Base-by-base conservation (phyloP, 2,113 vertebrate species). In the Oriolus oriolus region DNA sequence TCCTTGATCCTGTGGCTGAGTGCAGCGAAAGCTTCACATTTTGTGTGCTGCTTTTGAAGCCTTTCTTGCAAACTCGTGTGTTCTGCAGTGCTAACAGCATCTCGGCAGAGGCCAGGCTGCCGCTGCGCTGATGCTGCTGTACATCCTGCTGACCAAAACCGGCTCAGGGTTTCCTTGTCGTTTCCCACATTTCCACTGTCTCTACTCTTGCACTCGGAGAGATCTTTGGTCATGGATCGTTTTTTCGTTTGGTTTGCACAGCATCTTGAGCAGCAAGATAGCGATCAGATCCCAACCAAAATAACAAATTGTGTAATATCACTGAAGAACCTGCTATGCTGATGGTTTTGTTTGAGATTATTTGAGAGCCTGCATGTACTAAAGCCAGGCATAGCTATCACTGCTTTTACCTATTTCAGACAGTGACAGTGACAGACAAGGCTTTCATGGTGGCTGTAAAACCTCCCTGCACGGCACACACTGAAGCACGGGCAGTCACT, bases 181-280 rank as follows among this genome's bases (percentile, higher is more conserved):
- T 49, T 87, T 70, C 70, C 65, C 33, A 31, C 19, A 14, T 68
- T 75, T 52, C 74, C 2, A 5, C 42, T 18, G 11, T 20, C 74
- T 77, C 82, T 54, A 33, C 69, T 93, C 11, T 35, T 39, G 63
- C 11, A 6, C 31, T 41, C 5, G 0, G 12, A 45, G n/a, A 53
- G 30, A 53, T 45, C 12, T 90, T 30, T 21, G 20, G 44, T 30
- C 3, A 0, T 2, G 16, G 35, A 54, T 21, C 2, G 1, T 9
- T 35, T 73, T 60, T 73, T 53, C n/a, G 31, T 41, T 80, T 28
- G 39, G 33, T 27, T 91, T 33, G 23, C 2, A 0, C 19, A 49
- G 50, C 41, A 21, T 54, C 45, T 70, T 70, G 56, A 56, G 39
- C 16, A 24, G 69, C 0, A 5, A 35, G 39, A 44, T 2, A 37